Evolutionary conservation across 2,113 vertebrate species (phyloP).

Genomic region (Vulpes ferrilata): DNA sequence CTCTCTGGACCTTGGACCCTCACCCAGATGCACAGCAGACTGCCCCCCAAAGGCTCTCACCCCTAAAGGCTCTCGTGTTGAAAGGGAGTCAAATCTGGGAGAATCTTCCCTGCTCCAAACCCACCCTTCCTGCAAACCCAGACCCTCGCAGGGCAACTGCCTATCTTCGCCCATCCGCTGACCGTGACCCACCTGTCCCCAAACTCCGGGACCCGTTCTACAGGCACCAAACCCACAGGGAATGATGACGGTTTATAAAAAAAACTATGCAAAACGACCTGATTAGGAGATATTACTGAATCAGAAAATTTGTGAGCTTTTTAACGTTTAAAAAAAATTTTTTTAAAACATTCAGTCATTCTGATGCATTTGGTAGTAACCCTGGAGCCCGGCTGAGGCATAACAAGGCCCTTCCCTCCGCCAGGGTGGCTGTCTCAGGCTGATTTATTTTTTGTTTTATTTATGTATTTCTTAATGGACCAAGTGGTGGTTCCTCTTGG

Average conservation of each 20-base stretch:
- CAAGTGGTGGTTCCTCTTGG: background rate
- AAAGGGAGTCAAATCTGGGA: background rate
- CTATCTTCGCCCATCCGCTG: background rate
- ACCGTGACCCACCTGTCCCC: background rate
- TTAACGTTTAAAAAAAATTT: background rate
- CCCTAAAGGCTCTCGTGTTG: background rate
- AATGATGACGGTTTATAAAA: background rate
- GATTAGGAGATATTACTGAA: background rate
- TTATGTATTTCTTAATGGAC: constrained; percentile 65
- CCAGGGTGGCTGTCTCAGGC: background rate
- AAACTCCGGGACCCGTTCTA: background rate
- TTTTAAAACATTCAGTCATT: background rate
- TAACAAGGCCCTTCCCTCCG: background rate
- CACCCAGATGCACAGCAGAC: background rate
- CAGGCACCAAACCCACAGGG: background rate
- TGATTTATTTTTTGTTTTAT: constrained; percentile 68
- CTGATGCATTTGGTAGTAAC: background rate
- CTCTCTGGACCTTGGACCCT: background rate
- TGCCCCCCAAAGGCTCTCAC: background rate
- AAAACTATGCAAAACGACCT: background rate
- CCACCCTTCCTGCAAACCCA: background rate
- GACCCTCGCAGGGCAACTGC: background rate
- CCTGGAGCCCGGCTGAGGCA: background rate
- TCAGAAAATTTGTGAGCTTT: constrained; percentile 43
- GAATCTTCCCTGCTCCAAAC: background rate